phyloP scores from a whole-genome alignment of 2,888 invertebrate genomes.

The Orchesella flavescens region DNA sequence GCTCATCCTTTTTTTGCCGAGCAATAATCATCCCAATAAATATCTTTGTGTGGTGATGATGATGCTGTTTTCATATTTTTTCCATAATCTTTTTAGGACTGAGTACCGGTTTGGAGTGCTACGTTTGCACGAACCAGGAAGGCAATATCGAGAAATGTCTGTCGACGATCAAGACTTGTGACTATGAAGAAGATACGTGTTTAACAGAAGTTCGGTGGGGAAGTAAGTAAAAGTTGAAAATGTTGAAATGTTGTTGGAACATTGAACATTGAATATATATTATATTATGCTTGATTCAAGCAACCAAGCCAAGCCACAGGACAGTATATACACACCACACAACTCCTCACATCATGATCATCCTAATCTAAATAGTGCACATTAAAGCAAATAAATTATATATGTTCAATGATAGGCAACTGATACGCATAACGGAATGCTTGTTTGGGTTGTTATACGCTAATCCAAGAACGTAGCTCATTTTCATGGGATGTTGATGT shows the following conservation, averaged over 20 bases:
- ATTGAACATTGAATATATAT: slow-evolving; percentile 33
- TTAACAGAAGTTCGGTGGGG: slow-evolving; percentile 94
- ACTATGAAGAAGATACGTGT: slow-evolving; percentile 89
- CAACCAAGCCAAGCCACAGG: too few species aligned
- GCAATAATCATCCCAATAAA: slow-evolving; percentile 4
- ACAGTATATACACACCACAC: neutral
- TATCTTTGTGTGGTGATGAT: neutral
- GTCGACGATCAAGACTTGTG: slow-evolving; percentile 92
- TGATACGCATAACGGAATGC: too few species aligned
- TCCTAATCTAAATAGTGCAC: neutral
- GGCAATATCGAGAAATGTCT: slow-evolving; percentile 93
- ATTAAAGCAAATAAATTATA: too few species aligned
- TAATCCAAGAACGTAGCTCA: too few species aligned
- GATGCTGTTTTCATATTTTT: neutral
- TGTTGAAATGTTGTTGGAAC: too few species aligned
- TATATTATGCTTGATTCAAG: neutral
- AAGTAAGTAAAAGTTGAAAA: too few species aligned
- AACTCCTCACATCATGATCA: neutral
- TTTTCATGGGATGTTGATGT: too few species aligned
- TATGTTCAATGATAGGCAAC: too few species aligned
- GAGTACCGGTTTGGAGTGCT: slow-evolving; percentile 87
- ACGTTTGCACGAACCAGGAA: slow-evolving; percentile 94
- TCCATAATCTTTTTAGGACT: slow-evolving; percentile 29
- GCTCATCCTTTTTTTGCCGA: neutral
- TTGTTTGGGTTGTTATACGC: too few species aligned